These are phyloP conservation scores for Bungarus multicinctus DNA, from an alignment of 2,113 vertebrate genomes.

Conservation along the genomic window DNA sequence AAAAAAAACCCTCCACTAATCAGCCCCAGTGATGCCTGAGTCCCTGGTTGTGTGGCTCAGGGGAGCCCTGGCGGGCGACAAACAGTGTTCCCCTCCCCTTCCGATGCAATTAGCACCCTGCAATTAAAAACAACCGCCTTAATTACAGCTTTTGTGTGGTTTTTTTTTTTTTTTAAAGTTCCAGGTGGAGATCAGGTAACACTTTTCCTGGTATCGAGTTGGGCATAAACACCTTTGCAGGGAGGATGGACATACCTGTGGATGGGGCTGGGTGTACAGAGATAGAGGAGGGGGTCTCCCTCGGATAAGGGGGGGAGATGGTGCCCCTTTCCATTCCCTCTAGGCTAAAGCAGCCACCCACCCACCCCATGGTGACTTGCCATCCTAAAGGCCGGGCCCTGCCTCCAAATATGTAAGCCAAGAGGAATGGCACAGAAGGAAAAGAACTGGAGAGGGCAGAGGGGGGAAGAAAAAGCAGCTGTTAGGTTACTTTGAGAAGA, in stretches of 20 bases:
- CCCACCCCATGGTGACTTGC: not conserved
- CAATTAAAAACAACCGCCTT: not conserved
- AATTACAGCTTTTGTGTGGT: not conserved
- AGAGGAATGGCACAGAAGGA: not conserved
- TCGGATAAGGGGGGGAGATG: not conserved
- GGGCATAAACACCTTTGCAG: not conserved
- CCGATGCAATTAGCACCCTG: not conserved
- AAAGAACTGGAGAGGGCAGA: not conserved
- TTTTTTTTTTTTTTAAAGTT: not conserved
- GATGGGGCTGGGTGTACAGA: not conserved
- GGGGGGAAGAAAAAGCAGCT: not conserved
- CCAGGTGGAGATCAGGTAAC: not conserved
- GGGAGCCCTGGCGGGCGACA: not conserved
- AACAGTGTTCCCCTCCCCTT: not conserved
- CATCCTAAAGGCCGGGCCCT: not conserved
- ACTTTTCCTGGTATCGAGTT: not conserved
- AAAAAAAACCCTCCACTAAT: not conserved
- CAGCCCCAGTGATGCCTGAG: not conserved
- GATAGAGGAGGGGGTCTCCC: not conserved
- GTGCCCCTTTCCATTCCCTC: not conserved
- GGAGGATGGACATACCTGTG: not conserved
- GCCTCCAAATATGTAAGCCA: not conserved
- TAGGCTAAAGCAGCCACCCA: too few relatives aligned
- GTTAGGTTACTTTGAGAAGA: not conserved
- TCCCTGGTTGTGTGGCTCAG: not conserved